These are phyloP conservation scores for Enteromius radiatus DNA, from an alignment of 2,797 vertebrate genomes.

Conservation along the genomic window DNA sequence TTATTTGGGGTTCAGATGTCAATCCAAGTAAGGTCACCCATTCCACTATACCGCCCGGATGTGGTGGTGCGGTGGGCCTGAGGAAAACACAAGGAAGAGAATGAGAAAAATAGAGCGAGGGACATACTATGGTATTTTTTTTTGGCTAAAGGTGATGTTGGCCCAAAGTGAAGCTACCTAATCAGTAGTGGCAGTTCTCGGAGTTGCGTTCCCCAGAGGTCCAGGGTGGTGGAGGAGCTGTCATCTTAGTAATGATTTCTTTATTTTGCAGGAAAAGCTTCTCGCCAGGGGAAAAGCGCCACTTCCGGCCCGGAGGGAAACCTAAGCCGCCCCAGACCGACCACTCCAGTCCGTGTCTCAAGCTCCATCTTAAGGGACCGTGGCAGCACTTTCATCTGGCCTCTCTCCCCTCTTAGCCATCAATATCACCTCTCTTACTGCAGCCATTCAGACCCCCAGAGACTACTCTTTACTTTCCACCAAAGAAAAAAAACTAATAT, in stretches of 20 bases:
- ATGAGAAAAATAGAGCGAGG: constrained; percentile 15
- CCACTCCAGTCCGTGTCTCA: constrained; percentile 78
- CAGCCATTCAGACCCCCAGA: constrained; percentile 63
- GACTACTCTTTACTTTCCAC: constrained; percentile 51
- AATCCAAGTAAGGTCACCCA: constrained; percentile 28
- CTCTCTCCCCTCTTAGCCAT: constrained; percentile 79
- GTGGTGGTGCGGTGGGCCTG: background rate
- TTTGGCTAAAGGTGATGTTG: constrained; percentile 63
- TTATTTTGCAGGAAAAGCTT: constrained; percentile 87
- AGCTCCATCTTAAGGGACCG: constrained; percentile 70
- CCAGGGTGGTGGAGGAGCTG: constrained; percentile 74
- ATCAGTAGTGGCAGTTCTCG: constrained; percentile 77
- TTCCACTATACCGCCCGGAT: background rate
- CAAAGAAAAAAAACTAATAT: constrained; percentile 54
- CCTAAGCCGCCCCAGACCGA: constrained; percentile 72
- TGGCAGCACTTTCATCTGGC: constrained; percentile 79
- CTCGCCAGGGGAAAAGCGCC: constrained; percentile 81
- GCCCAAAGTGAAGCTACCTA: constrained; percentile 65
- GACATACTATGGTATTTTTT: constrained; percentile 63
- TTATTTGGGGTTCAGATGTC: constrained; percentile 70
- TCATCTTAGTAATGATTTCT: constrained; percentile 87
- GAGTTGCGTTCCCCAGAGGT: constrained; percentile 61
- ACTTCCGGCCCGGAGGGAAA: constrained; percentile 82
- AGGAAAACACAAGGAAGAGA: constrained; percentile 11
- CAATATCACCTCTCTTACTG: constrained; percentile 73